Base-by-base conservation (phyloP, 2,888 invertebrate genomes). In the Epistrophella euchroma region DNA sequence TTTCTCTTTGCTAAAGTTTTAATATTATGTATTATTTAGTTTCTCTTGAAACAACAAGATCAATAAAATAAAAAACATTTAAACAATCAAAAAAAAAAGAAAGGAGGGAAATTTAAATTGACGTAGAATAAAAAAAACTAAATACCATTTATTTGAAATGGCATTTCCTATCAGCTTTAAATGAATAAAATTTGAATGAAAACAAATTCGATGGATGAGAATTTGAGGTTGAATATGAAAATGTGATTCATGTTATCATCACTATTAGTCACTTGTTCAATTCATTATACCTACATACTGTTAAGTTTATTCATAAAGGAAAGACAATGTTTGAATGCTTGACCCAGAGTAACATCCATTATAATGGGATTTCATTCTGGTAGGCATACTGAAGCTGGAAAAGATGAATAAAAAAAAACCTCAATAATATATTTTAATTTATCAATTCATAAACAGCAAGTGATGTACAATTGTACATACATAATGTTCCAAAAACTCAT, bases 121-220 rank as follows among this genome's bases (percentile, higher is more conserved):
- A 62, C 28, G 25, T 25, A 62, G 43, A 43, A 19, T 45, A 28
- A 1, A 2, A 43, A n/a, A 43, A n/a, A 40, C 28, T 13, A 15
- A 15, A 22, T 7, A 37, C 17, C 17, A 13, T 50, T 2, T 25
- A 43, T 62, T 43, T 25, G 10, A 43, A 45, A n/a, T 64, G 37
- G 52, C 37, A 52, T 50, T 50, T 64, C 50, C 50, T 32, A 50
- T 50, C 22, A 22, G 22, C 17, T 50, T 45, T 35, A 17, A 22
- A 66, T 50, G 50, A 15, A 7, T 58, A 1, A 13, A 22, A 3
- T 15, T 19, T 32, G n/a, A 19, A 66, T n/a, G 0, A 52, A 60
- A 37, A 37, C n/a, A 50, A 68, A 68, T 22, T 35, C 10, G n/a
- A 68, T 47, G 19, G 47, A 68, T 52, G 68, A 68, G 68, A 68